Evolutionary conservation across 1,140 invertebrate genomes (phyloP).

Genomic region (Brachionus calyciflorus): DNA sequence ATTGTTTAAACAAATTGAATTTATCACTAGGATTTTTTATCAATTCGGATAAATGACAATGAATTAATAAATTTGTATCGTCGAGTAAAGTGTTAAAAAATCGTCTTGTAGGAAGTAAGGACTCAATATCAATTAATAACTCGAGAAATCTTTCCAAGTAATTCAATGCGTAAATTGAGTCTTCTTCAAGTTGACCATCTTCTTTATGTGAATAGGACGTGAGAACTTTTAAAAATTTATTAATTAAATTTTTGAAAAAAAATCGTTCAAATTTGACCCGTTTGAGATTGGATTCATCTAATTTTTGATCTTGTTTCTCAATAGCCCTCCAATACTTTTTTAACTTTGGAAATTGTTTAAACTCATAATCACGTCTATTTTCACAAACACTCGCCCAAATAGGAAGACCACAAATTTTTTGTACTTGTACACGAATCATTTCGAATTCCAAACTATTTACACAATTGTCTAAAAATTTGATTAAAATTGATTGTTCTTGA

Average conservation of each 20-base stretch:
- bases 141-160: slow-evolving; percentile 95
- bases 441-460: slow-evolving; percentile 94
- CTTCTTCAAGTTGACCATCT: slow-evolving; percentile 61
- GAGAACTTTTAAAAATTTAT: slow-evolving; percentile 82
- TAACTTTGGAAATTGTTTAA: slow-evolving; percentile 81
- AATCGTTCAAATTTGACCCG: slow-evolving; percentile 79
- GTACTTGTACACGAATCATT: slow-evolving; percentile 84
- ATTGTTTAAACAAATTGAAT: slow-evolving; percentile 65
- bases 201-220: slow-evolving; percentile 57
- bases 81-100: slow-evolving; percentile 96
- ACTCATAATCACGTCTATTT: slow-evolving; percentile 76
- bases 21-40: background rate
- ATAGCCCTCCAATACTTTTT: slow-evolving; percentile 85
- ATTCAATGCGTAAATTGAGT: slow-evolving; percentile 65
- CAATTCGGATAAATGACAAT: slow-evolving; percentile 59
- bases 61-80: slow-evolving; percentile 86
- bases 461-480: slow-evolving; percentile 90
- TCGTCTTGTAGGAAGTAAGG: slow-evolving; percentile 83
- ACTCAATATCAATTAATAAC: slow-evolving; percentile 91
- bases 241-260: slow-evolving; percentile 82
- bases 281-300: slow-evolving; percentile 68
- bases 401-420: slow-evolving; percentile 82
- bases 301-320: slow-evolving; percentile 74
- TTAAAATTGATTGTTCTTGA: slow-evolving; percentile 77
- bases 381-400: slow-evolving; percentile 75